phyloP scores from a whole-genome alignment of 30 jellyfish, hydroid and myxozoan species.

The Aurelia sp. region DNA sequence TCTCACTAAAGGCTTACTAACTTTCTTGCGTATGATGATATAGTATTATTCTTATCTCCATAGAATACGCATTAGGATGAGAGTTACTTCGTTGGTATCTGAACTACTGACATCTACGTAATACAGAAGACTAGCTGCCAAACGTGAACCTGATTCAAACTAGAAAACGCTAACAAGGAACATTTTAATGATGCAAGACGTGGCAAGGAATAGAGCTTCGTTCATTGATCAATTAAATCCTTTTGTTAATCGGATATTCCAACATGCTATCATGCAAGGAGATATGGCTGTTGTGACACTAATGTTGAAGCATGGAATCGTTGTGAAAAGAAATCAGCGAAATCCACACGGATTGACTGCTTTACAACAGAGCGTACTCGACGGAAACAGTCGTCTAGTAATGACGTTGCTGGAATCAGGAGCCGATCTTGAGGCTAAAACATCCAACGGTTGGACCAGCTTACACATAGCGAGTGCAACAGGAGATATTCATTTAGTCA shows the following conservation, averaged over 20 bases:
- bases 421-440: constrained; percentile 89
- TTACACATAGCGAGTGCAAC: constrained; percentile 94
- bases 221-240: constrained; percentile 92
- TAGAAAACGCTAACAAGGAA: no score
- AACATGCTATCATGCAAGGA: constrained; percentile 90
- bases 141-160: no score
- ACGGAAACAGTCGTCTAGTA: constrained; percentile 83
- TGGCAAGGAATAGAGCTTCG: constrained; percentile 56
- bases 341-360: constrained; percentile 91
- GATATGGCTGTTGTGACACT: constrained; percentile 86
- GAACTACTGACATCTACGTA: no score
- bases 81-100: no score
- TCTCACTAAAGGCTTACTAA: no score
- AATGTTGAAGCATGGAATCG: constrained; percentile 84
- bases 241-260: constrained; percentile 85
- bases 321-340: constrained; percentile 77
- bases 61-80: no score
- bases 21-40: no score
- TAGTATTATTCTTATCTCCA: no score
- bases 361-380: constrained; percentile 90
- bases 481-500: constrained; percentile 77
- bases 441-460: constrained; percentile 97
- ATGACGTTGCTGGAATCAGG: constrained; percentile 79
- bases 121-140: no score
- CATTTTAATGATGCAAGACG: not conserved